Percentiles rank a stretch among this genome's conserved stretches.
Conservation (phyloP, 2,797 vertebrate genomes). For the Periophthalmus magnuspinnatus region DNA sequence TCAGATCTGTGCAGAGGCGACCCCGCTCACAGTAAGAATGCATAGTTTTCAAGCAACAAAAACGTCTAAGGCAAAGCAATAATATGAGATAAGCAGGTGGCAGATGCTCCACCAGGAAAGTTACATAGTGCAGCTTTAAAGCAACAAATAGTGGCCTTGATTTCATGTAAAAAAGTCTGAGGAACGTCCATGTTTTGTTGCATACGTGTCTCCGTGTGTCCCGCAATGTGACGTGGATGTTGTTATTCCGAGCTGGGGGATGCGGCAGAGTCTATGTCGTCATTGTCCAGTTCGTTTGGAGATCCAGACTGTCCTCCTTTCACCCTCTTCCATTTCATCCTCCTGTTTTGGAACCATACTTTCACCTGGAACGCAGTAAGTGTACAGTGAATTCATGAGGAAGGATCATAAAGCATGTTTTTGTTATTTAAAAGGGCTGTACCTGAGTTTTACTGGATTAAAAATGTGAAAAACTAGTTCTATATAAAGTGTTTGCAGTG, state of each 20-base stretch:
- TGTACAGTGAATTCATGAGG: not conserved
- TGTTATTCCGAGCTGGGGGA: slow-evolving; percentile 89
- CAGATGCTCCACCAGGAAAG: too few species aligned
- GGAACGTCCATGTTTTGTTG: slow-evolving; percentile 13
- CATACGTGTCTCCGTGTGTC: slow-evolving; percentile 1
- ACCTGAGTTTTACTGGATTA: too few species aligned
- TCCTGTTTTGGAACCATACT: slow-evolving; percentile 98
- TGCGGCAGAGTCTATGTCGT: slow-evolving; percentile 90
- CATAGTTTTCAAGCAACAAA: too few species aligned
- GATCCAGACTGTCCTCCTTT: slow-evolving; percentile 91
- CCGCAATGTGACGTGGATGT: slow-evolving; percentile 8
- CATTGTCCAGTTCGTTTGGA: slow-evolving; percentile 85
- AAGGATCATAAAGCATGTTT: not conserved
- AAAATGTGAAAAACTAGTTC: too few species aligned
- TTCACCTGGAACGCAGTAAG: slow-evolving; percentile 82
- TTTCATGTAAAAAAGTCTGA: slow-evolving; percentile 50
- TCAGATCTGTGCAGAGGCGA: too few species aligned
- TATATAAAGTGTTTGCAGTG: too few species aligned
- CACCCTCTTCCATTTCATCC: slow-evolving; percentile 99
- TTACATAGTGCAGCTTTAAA: slow-evolving; percentile 13
- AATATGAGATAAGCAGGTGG: too few species aligned
- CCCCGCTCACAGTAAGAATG: too few species aligned
- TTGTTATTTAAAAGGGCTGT: too few species aligned
- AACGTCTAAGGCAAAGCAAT: too few species aligned
- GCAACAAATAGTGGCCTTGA: slow-evolving; percentile 40